These are phyloP conservation scores for Esox masquinongy DNA, from an alignment of 2,797 vertebrate genomes.

Conservation along the genomic window DNA sequence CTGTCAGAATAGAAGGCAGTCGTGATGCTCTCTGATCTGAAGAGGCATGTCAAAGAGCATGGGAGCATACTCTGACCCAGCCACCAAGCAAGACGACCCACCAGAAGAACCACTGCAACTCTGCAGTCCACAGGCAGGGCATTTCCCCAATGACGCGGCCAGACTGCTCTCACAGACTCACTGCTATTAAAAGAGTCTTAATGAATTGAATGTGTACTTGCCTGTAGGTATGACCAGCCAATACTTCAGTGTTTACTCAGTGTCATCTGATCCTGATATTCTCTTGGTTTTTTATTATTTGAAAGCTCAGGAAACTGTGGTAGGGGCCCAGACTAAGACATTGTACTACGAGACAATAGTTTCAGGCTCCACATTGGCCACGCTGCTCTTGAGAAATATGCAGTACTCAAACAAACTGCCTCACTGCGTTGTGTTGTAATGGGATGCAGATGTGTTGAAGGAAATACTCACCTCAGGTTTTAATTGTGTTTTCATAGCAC, in stretches of 20 bases:
- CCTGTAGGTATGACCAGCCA: conserved; percentile 7
- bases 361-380: neutral
- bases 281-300: no score
- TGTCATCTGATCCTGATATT: conserved; percentile 32
- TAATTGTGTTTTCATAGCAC: neutral
- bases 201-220: conserved; percentile 32
- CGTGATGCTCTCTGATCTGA: conserved; percentile 33
- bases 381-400: neutral
- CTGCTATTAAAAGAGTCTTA: conserved; percentile 54
- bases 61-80: conserved; percentile 69
- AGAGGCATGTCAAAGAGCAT: conserved; percentile 74
- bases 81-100: conserved; percentile 50
- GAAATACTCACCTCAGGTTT: neutral
- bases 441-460: neutral
- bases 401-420: neutral
- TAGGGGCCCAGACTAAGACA: neutral
- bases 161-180: conserved; percentile 51
- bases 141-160: conserved; percentile 62
- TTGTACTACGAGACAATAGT: neutral
- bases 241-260: neutral
- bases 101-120: conserved; percentile 39
- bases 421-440: neutral
- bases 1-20: conserved; percentile 32
- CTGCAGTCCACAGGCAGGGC: conserved; percentile 45
- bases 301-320: neutral